Percentiles rank a stretch among this genome's conserved stretches.
phyloP scores from a whole-genome alignment of 30 jellyfish, hydroid and myxozoan genomes.

The Aurelia sp. region DNA sequence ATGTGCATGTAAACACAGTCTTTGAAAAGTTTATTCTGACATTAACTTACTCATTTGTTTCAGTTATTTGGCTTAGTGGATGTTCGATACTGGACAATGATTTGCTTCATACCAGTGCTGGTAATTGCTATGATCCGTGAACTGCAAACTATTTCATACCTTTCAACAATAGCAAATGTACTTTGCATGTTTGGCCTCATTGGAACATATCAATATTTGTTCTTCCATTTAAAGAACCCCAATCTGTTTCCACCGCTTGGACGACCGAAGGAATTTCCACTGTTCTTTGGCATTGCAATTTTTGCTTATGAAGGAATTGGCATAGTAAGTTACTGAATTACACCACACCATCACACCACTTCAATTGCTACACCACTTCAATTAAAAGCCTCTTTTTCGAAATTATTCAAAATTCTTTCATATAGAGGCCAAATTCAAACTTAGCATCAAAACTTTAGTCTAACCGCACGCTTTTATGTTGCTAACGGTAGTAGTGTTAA shows the following conservation, averaged over 20 bases:
- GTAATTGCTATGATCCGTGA: conserved; percentile 76
- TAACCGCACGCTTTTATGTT: too few species aligned
- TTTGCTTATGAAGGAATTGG: conserved; percentile 99
- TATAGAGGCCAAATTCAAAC: too few species aligned
- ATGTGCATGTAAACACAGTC: too few species aligned
- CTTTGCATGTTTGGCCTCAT: conserved; percentile 86
- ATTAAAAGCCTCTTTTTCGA: too few species aligned
- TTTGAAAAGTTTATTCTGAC: too few species aligned
- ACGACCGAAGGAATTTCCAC: conserved; percentile 84
- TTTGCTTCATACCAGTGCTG: conserved; percentile 82
- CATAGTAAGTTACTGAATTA: conserved; percentile 98
- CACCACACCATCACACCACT: too few species aligned
- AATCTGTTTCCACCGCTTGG: conserved; percentile 85
- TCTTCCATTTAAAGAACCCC: conserved; percentile 90
- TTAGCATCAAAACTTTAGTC: too few species aligned
- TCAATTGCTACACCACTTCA: too few species aligned
- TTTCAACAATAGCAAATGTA: conserved; percentile 92
- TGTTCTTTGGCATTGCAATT: conserved; percentile 97
- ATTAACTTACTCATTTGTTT: background rate
- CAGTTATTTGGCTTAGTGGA: conserved; percentile 95
- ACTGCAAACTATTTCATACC: conserved; percentile 85
- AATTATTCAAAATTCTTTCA: too few species aligned
- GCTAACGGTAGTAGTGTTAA: too few species aligned
- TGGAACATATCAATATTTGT: conserved; percentile 92
- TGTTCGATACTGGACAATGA: conserved; percentile 93